Conservation (phyloP, 2,888 invertebrate genomes). For the Coenonympha arcania region DNA sequence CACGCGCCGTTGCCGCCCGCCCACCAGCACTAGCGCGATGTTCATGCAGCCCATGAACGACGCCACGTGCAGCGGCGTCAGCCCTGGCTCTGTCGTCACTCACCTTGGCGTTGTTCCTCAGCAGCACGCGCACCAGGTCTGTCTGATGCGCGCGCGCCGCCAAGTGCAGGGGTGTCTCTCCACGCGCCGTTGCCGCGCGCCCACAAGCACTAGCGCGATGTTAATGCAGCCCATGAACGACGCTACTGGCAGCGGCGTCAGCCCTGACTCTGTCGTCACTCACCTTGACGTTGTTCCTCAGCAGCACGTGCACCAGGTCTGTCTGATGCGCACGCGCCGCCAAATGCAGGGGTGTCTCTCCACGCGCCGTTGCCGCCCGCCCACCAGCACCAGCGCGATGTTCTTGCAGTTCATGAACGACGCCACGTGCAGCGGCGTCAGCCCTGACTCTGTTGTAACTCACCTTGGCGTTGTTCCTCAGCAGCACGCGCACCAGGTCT, state of each 20-base stretch:
- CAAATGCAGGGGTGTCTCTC: conserved; percentile 96
- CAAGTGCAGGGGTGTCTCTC: conserved; percentile 96
- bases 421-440: conserved; percentile 97
- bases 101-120: conserved; percentile 93
- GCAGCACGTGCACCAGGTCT: conserved; percentile 94
- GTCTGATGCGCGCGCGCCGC: conserved; percentile 98
- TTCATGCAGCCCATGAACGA: conserved; percentile 99
- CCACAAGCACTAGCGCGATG: conserved; percentile 89
- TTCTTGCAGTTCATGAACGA: conserved; percentile 99
- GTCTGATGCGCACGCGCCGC: conserved; percentile 98
- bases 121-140: conserved; percentile 94
- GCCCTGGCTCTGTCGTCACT: not conserved
- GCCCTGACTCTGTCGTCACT: not conserved
- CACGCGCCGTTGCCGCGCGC: conserved; percentile 96
- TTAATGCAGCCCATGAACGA: conserved; percentile 99
- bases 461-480: conserved; percentile 93
- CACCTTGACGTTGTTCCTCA: conserved; percentile 93
- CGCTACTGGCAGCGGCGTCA: conserved; percentile 96
- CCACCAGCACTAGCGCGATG: conserved; percentile 93
- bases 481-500: conserved; percentile 94
- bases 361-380: conserved; percentile 95
- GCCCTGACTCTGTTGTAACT: conserved; percentile 81
- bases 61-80: conserved; percentile 72
- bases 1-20: conserved; percentile 96
- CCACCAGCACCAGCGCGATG: conserved; percentile 93